A percentile compares a stretch with the other conserved stretches of the same genome.
These are phyloP conservation scores for Danio choprae DNA, from an alignment of 2,797 vertebrate species.

Conservation along the genomic window DNA sequence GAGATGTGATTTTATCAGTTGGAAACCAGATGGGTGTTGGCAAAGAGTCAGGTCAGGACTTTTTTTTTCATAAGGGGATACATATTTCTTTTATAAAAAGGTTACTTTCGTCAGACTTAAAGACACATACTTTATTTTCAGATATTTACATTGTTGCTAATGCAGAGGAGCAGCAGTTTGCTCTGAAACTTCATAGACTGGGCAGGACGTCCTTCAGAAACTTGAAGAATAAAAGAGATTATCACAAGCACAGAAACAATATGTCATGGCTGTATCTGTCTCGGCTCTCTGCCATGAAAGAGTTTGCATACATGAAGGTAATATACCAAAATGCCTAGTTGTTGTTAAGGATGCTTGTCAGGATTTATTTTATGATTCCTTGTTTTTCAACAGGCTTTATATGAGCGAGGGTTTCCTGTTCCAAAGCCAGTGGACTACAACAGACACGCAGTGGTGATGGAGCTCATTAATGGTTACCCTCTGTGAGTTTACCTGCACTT, in stretches of 20 bases:
- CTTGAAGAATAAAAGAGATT: slow-evolving; percentile 97
- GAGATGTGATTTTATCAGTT: slow-evolving; percentile 87
- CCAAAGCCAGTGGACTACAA: slow-evolving; percentile 96
- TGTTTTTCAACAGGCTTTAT: slow-evolving; percentile 77
- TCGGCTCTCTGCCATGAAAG: slow-evolving; percentile 95
- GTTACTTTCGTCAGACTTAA: neutral
- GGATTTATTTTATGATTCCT: neutral
- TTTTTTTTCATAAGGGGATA: neutral
- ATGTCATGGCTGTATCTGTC: slow-evolving; percentile 98
- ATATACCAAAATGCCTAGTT: neutral
- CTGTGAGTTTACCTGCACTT: slow-evolving; percentile 81
- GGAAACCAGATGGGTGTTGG: slow-evolving; percentile 99
- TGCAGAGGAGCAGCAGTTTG: slow-evolving; percentile 86
- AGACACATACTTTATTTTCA: slow-evolving; percentile 58
- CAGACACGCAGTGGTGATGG: slow-evolving; percentile 96
- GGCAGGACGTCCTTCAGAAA: slow-evolving; percentile 96
- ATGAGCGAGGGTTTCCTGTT: slow-evolving; percentile 94
- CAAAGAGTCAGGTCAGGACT: slow-evolving; percentile 91
- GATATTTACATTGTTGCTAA: slow-evolving; percentile 97
- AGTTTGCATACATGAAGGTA: slow-evolving; percentile 98
- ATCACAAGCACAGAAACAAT: slow-evolving; percentile 92
- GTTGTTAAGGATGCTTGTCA: neutral
- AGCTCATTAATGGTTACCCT: slow-evolving; percentile 94
- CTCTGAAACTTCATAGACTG: slow-evolving; percentile 92
- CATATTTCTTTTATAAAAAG: neutral